Evolutionary conservation across 2,113 vertebrate species (phyloP).

Genomic region (Cheirogaleus medius): DNA sequence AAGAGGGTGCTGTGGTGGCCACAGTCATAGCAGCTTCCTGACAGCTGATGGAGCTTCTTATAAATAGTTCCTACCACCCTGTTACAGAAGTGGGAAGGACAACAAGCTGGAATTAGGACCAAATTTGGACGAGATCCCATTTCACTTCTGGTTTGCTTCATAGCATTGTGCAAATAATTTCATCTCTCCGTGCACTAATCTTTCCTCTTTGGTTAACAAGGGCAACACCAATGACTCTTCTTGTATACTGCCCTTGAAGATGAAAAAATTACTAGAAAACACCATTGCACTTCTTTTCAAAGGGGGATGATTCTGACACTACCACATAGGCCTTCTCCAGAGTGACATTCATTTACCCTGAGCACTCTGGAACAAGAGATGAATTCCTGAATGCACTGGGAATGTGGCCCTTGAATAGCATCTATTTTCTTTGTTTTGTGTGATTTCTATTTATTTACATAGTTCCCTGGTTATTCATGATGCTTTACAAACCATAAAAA

Average conservation of each 20-base stretch:
- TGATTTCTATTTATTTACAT: conserved; percentile 75
- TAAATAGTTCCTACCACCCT: not conserved
- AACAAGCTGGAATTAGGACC: not conserved
- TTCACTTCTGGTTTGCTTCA: not conserved
- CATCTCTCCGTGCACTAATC: not conserved
- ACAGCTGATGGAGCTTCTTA: not conserved
- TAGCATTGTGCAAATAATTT: not conserved
- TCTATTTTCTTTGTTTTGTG: conserved; percentile 66
- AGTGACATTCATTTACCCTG: not conserved
- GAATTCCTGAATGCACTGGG: conserved; percentile 10
- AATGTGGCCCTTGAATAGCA: not conserved
- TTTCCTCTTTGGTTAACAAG: not conserved
- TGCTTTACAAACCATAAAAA: conserved; percentile 75
- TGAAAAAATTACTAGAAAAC: conserved; percentile 23
- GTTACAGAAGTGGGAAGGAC: not conserved
- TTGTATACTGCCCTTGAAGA: not conserved
- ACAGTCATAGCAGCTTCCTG: not conserved
- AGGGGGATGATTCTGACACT: not conserved
- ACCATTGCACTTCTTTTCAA: not conserved
- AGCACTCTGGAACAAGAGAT: not conserved
- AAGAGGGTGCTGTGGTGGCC: accelerated
- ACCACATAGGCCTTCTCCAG: not conserved
- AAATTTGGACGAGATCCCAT: not conserved
- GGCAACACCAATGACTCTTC: not conserved
- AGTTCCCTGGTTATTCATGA: conserved; percentile 64